Percentiles rank a stretch among this genome's conserved stretches.
These are phyloP conservation scores for Parnassius smintheus DNA, from an alignment of 2,888 invertebrate species.

Conservation along the genomic window DNA sequence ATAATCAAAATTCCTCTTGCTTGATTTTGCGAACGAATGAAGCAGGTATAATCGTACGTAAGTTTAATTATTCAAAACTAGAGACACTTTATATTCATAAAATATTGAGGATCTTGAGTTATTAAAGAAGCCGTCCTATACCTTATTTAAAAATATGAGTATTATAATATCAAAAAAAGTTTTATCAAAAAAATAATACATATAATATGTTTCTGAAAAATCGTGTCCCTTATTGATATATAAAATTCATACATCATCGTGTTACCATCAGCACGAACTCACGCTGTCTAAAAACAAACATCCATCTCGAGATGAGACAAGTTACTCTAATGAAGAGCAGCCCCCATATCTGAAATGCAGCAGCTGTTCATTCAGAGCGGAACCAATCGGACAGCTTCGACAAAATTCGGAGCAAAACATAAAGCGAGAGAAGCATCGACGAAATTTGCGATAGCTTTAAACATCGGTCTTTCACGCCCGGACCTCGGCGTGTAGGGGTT, in stretches of 20 bases:
- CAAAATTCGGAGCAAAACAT: slow-evolving; percentile 45
- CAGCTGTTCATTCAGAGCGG: slow-evolving; percentile 78
- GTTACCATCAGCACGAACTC: slow-evolving; percentile 63
- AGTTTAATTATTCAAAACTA: no score
- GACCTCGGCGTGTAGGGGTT: slow-evolving; percentile 67
- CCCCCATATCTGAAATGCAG: slow-evolving; percentile 75
- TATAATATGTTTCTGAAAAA: no score
- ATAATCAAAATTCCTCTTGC: no score
- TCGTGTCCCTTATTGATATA: slow-evolving; percentile 25
- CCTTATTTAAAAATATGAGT: no score
- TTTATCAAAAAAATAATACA: neutral
- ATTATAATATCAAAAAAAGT: neutral
- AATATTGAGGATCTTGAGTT: no score
- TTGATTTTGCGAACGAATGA: no score
- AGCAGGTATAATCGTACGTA: no score
- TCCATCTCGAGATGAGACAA: slow-evolving; percentile 77
- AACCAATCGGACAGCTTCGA: slow-evolving; percentile 68
- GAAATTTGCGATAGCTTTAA: slow-evolving; percentile 18
- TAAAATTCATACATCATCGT: slow-evolving; percentile 71
- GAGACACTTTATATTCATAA: no score
- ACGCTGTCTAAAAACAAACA: slow-evolving; percentile 77
- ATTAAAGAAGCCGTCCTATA: no score
- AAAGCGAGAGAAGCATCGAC: neutral
- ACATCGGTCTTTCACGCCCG: slow-evolving; percentile 37
- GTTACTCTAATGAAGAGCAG: slow-evolving; percentile 77